Conservation (phyloP, 2,888 invertebrate genomes). For the Stegophylla sp. region DNA sequence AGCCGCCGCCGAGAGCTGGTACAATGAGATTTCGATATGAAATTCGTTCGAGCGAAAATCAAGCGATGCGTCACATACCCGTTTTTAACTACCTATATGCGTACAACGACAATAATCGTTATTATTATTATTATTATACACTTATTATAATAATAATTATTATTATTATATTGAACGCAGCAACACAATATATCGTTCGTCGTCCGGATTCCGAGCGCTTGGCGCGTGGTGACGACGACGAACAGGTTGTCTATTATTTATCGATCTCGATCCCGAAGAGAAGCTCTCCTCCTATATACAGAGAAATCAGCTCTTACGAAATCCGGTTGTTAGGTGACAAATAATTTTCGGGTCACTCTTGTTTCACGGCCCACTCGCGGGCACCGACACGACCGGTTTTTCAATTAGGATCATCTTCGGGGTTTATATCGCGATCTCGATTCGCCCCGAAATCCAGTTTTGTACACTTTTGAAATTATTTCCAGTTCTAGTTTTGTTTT, state of each 20-base stretch:
- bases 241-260: constrained; percentile 55
- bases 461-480: constrained; percentile 56
- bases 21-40: too few species aligned
- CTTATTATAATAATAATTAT: too few species aligned
- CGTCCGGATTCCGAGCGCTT: neutral
- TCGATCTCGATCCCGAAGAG: constrained; percentile 53
- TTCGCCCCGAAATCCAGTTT: constrained; percentile 56
- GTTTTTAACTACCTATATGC: too few species aligned
- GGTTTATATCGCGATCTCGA: constrained; percentile 58
- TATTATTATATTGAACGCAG: too few species aligned
- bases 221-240: neutral
- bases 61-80: too few species aligned
- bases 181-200: constrained; percentile 8
- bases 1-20: too few species aligned
- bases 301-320: constrained; percentile 57
- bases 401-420: constrained; percentile 59
- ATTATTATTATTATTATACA: too few species aligned
- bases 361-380: constrained; percentile 54
- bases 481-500: constrained; percentile 54
- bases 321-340: constrained; percentile 58
- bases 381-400: constrained; percentile 49
- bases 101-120: too few species aligned
- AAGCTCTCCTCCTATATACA: too few species aligned
- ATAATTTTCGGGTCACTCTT: constrained; percentile 57
- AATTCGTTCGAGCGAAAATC: too few species aligned